phyloP scores from a whole-genome alignment of 1,140 invertebrate species.

The Doryteuthis pealeii region DNA sequence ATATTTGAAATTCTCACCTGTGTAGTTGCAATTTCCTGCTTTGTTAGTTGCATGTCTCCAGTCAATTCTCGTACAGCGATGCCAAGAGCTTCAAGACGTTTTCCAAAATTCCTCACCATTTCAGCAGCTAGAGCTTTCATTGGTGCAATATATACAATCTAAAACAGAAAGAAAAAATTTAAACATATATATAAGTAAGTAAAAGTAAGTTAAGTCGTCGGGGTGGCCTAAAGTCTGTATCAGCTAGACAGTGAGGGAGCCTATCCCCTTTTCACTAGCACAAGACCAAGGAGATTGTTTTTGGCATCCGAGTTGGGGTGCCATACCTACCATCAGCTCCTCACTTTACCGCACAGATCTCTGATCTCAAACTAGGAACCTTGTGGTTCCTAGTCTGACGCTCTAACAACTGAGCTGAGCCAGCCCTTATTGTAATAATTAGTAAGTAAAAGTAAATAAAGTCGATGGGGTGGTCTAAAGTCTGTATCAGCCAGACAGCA shows the following conservation, averaged over 20 bases:
- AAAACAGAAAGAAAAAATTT: slow-evolving; percentile 32
- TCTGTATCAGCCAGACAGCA: too few relatives aligned
- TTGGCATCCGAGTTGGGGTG: too few relatives aligned
- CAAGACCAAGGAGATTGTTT: too few relatives aligned
- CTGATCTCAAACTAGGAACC: background rate
- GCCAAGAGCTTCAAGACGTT: slow-evolving; percentile 75
- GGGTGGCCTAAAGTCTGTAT: too few relatives aligned
- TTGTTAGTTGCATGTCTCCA: slow-evolving; percentile 97
- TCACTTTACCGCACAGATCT: slow-evolving; percentile 1
- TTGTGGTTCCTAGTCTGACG: too few relatives aligned
- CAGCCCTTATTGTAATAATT: background rate
- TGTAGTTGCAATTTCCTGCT: slow-evolving; percentile 90
- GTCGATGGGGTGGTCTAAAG: too few relatives aligned
- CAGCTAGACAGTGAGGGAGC: too few relatives aligned
- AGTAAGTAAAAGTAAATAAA: background rate
- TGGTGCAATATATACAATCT: slow-evolving; percentile 98
- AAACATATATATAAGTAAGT: background rate
- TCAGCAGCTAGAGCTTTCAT: slow-evolving; percentile 99
- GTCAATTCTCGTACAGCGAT: slow-evolving; percentile 90
- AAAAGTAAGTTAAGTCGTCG: too few relatives aligned
- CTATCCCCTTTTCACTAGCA: too few relatives aligned
- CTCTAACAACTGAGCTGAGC: too few relatives aligned
- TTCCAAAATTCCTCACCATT: slow-evolving; percentile 94
- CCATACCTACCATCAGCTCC: too few relatives aligned
- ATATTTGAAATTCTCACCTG: slow-evolving; percentile 65